Evolutionary conservation across 1,140 invertebrate genomes (phyloP), one percentile per base, ranked within the genome.

Genomic region (Caenorhabditis tropicalis): DNA sequence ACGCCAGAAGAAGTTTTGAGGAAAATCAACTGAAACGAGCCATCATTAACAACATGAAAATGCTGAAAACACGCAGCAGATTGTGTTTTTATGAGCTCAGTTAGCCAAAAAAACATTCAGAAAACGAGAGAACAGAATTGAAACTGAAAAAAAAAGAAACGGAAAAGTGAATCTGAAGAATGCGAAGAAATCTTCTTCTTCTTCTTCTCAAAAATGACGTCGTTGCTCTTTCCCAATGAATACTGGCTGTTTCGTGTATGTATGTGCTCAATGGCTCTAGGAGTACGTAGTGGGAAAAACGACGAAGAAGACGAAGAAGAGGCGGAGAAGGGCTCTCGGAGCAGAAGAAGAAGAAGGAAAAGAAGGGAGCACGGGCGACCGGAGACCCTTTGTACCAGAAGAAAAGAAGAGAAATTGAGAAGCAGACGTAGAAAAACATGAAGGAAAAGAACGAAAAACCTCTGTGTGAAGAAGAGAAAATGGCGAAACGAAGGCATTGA

Each of bases 201-300:
- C 36, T 74, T 74, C 65, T 33, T 74, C 65, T 74, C 29, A 74
- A 74, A 74, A 74, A 74, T 74, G 65, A 74, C 65, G 65, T 74
- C 33, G 65, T 43, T 43, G 65, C 65, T 74, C 65, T 74, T 46
- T 74, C 15, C 65, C 29, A 74, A 33, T 74, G 65, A 74, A 74
- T 74, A 74, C 65, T 46, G 21, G 36, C 65, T 74, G 65, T 74
- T 74, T 74, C 65, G 3, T 65, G 31, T 65, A 15, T 74, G 36
- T 31, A 43, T 74, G 65, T 46, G 36, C 65, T 74, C 65, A 74
- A 74, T 74, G 43, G 65, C 65, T 74, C 29, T 36, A 27, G 58
- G 65, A 74, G 65, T 43, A 43, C 65, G 65, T 74, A 74, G 65
- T 74, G 65, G 29, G 29, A 36, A 27, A 27, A 65, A 58, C 53